Base-by-base conservation (phyloP, 35 echinoderm and acorn worm genomes). In the Heliocidaris erythrogramma region DNA sequence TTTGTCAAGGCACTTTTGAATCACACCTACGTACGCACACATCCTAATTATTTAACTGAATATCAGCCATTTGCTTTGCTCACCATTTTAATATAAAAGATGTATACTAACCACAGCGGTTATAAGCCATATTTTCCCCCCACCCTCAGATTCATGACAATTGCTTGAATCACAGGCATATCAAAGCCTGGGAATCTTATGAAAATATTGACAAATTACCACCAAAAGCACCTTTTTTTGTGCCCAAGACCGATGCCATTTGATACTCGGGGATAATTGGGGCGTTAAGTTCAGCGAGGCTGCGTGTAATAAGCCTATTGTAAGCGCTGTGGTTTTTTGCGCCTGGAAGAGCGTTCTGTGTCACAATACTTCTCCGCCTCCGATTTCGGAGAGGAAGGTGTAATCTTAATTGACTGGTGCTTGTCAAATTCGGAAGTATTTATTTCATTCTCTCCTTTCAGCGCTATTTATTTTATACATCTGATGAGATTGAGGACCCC, bases 341-440 rank as follows among this genome's bases (percentile, higher is more conserved):
- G 65, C 21, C 65, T 78, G 65, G 17, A 18, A 78, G 65, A 78
- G 65, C 65, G 65, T 27, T 78, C 65, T 6, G 18, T 5, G 17
- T n/a, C 65, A 78, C 65, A 78, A 78, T 78, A 78, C 65, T 78
- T 78, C 65, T 78, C 65, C 65, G 65, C 65, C 65, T 78, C 65
- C 65, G 27, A 78, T 78, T 78, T 78, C 65, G 6, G 65, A 78
- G 27, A 18, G 65, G 17, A 24, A 78, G 65, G 65, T 78, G 65
- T 78, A 78, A 78, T 78, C 65, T 78, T 78, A 78, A 78, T 78
- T 78, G 65, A 78, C 65, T 78, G 65, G 65, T 78, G 21, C 65
- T 78, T 78, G 65, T 78, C 65, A 78, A 78, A 78, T 78, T 78
- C 65, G 65, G 65, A 78, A 78, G 65, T 78, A 78, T 78, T 78